These are phyloP conservation scores for Papilio machaon DNA, from an alignment of 1,140 invertebrate genomes.

Conservation along the genomic window DNA sequence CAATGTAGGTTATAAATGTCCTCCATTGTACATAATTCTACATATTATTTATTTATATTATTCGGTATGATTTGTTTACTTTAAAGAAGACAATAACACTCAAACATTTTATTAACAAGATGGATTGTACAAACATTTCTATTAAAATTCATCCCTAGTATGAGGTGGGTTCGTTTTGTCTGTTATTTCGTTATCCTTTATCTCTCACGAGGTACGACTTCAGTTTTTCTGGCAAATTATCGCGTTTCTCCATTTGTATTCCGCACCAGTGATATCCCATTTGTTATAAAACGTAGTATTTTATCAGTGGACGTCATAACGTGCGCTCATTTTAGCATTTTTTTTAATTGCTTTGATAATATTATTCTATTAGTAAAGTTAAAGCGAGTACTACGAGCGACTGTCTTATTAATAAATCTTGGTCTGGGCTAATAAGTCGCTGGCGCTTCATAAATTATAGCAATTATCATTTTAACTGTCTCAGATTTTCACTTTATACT, in stretches of 20 bases:
- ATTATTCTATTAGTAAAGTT: not conserved
- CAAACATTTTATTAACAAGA: not conserved
- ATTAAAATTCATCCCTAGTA: not conserved
- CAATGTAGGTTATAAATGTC: no score
- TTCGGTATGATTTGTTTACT: no score
- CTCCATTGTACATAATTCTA: no score
- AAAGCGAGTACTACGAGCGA: not conserved
- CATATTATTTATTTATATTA: no score
- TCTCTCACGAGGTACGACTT: not conserved
- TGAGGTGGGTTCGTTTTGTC: not conserved
- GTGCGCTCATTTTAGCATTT: not conserved
- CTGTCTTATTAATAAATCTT: slow-evolving; percentile 18
- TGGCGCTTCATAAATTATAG: slow-evolving; percentile 16
- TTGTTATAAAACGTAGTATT: not conserved
- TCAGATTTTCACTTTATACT: not conserved
- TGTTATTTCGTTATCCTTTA: slow-evolving; percentile 20
- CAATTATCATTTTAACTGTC: not conserved
- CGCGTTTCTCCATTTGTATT: not conserved
- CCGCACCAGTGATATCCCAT: not conserved
- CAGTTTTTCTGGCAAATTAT: slow-evolving; percentile 10
- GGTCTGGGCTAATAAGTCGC: not conserved
- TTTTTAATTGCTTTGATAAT: not conserved
- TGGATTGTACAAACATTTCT: not conserved
- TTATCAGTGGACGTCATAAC: not conserved
- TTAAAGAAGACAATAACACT: not conserved